Conservation (phyloP, 2,888 invertebrate species). For the Rotaria macrura region DNA sequence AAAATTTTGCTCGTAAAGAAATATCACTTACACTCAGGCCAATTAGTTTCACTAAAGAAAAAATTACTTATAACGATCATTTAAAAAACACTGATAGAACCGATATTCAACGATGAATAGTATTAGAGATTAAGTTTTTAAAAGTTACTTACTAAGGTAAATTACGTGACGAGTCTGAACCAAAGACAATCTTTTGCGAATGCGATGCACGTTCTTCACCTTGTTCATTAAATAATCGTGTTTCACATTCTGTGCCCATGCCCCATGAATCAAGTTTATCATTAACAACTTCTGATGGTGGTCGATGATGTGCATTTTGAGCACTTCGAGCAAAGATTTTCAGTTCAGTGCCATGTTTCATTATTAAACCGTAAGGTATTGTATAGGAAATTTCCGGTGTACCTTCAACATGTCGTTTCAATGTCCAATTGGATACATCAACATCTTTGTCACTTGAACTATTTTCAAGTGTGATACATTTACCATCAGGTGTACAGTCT, state of each 20-base stretch:
- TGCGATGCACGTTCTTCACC: not conserved
- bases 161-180: not conserved
- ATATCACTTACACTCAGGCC: not conserved
- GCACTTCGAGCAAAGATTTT: not conserved
- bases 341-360: not conserved
- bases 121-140: too few relatives aligned
- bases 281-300: not conserved
- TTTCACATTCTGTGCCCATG: slow-evolving; percentile 1
- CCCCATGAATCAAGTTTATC: slow-evolving; percentile 16
- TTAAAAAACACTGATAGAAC: not conserved
- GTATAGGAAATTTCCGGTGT: not conserved
- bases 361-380: not conserved
- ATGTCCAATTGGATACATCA: slow-evolving; percentile 6
- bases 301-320: not conserved
- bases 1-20: not conserved
- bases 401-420: not conserved
- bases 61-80: not conserved
- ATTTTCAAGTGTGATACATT: slow-evolving; percentile 42
- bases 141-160: not conserved
- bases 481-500: slow-evolving; percentile 42
- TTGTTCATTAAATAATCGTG: not conserved
- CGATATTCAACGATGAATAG: not conserved
- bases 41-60: not conserved
- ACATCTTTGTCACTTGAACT: slow-evolving; percentile 40
- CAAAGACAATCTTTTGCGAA: not conserved